Evolutionary conservation across 2,888 invertebrate genomes (phyloP).

Genomic region (Protophormia terraenovae): DNA sequence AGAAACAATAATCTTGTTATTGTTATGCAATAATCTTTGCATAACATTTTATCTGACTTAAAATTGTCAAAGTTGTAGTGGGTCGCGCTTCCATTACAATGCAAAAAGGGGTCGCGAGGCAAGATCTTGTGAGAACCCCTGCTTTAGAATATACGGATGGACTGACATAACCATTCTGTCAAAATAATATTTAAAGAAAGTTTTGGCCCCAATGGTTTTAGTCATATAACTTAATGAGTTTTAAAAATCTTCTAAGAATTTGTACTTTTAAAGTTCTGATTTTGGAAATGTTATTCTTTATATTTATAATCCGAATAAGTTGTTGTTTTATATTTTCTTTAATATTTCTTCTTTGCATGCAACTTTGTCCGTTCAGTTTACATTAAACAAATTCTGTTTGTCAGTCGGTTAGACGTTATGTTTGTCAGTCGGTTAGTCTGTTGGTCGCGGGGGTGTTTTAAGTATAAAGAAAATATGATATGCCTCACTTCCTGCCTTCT

Average conservation of each 20-base stretch:
- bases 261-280: not conserved
- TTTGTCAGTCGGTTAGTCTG: not conserved
- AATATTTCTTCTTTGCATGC: not conserved
- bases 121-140: no score
- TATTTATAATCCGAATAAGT: not conserved
- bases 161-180: no score
- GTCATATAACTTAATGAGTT: not conserved
- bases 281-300: not conserved
- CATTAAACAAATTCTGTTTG: not conserved
- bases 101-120: no score
- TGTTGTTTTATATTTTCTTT: not conserved
- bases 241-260: not conserved
- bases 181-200: no score
- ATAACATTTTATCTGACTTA: no score
- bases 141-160: no score
- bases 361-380: slow-evolving; percentile 7
- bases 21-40: no score
- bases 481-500: slow-evolving; percentile 36
- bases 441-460: not conserved
- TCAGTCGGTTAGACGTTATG: not conserved
- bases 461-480: slow-evolving; percentile 6
- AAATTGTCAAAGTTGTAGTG: no score
- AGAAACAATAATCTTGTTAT: no score
- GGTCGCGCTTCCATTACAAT: no score
- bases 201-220: not conserved